Conservation (phyloP, 2,113 vertebrate genomes). For the Azemiops feae region DNA sequence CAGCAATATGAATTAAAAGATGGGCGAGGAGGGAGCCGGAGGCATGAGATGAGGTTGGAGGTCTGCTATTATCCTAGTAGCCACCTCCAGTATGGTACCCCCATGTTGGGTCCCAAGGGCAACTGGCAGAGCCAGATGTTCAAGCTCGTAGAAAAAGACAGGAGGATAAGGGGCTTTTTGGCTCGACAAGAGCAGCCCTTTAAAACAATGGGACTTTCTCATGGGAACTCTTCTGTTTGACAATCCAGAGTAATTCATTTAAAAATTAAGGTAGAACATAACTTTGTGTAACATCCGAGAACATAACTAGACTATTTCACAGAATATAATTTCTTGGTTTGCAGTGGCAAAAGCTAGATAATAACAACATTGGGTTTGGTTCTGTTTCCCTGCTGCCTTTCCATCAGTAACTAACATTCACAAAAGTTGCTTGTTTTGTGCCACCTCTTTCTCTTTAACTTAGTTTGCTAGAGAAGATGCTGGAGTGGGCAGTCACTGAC, state of each 20-base stretch:
- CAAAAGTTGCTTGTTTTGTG: slow-evolving; percentile 29
- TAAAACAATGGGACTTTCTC: background rate
- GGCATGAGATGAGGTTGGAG: background rate
- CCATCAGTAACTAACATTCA: slow-evolving; percentile 33
- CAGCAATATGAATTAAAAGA: background rate
- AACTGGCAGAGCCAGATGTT: background rate
- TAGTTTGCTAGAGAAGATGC: slow-evolving; percentile 94
- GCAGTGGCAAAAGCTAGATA: background rate
- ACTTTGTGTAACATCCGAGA: background rate
- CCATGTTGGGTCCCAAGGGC: background rate
- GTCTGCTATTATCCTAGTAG: background rate
- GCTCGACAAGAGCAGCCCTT: background rate
- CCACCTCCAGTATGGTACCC: background rate
- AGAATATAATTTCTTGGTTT: background rate
- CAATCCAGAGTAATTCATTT: background rate
- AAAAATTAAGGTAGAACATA: background rate
- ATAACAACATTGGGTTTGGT: background rate
- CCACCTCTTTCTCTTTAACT: slow-evolving; percentile 53
- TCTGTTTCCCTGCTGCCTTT: background rate
- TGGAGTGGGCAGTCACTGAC: slow-evolving; percentile 89
- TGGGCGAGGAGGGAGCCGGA: background rate
- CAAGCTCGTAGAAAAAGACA: background rate
- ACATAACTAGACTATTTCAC: background rate
- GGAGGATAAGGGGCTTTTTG: background rate
- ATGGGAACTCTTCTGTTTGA: background rate